Percentiles rank a stretch among this genome's conserved stretches.
phyloP scores from a whole-genome alignment of 2,888 invertebrate species.

The Leucophora obtusa region DNA sequence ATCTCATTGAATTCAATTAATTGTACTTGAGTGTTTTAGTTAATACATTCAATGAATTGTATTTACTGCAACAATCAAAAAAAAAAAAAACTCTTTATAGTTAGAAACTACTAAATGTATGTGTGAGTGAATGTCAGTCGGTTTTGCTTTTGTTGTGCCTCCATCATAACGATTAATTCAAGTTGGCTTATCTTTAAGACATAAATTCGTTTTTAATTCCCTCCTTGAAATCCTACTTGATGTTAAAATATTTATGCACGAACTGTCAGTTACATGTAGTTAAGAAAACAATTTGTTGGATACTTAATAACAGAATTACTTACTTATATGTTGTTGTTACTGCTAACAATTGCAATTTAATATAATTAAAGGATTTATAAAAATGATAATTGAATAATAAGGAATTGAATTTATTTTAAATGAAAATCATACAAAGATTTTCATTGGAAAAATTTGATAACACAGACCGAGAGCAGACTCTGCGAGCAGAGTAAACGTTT shows the following conservation, averaged over 20 bases:
- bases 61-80: slow-evolving; percentile 41
- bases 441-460: no score
- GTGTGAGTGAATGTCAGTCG: neutral
- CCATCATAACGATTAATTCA: slow-evolving; percentile 58
- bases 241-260: slow-evolving; percentile 49
- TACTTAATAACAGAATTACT: slow-evolving; percentile 48
- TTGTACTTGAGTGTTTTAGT: slow-evolving; percentile 58
- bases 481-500: no score
- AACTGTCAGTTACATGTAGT: slow-evolving; percentile 56
- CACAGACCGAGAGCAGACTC: no score
- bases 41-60: slow-evolving; percentile 62
- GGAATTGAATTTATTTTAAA: no score
- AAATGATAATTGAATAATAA: no score
- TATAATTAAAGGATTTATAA: no score
- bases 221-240: slow-evolving; percentile 52
- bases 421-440: no score
- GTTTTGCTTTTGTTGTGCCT: slow-evolving; percentile 19
- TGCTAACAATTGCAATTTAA: no score
- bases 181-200: slow-evolving; percentile 56
- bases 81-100: neutral
- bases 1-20: slow-evolving; percentile 66
- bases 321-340: neutral
- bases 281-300: slow-evolving; percentile 50
- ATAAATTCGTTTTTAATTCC: slow-evolving; percentile 60
- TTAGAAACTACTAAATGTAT: slow-evolving; percentile 11